These are phyloP conservation scores for Lasius platythorax DNA, from an alignment of 2,888 invertebrate genomes.

Conservation along the genomic window DNA sequence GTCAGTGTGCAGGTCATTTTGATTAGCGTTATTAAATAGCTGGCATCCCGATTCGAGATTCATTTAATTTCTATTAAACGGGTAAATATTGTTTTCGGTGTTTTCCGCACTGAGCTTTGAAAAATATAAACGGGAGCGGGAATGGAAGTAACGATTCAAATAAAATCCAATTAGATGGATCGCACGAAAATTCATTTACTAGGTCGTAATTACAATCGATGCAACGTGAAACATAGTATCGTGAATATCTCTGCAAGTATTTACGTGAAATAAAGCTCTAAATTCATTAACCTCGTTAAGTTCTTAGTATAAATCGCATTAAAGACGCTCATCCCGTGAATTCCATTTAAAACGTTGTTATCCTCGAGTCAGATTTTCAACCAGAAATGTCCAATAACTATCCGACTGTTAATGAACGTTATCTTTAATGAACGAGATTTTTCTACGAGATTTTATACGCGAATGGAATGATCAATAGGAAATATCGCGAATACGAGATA, in stretches of 20 bases:
- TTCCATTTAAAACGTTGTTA: constrained; percentile 32
- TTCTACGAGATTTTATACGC: neutral
- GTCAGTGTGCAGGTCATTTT: constrained; percentile 30
- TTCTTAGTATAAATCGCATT: constrained; percentile 21
- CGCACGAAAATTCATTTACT: constrained; percentile 66
- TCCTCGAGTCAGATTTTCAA: constrained; percentile 5
- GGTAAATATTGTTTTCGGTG: constrained; percentile 62
- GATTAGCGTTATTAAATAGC: constrained; percentile 63
- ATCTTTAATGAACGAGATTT: constrained; percentile 32
- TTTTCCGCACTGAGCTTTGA: constrained; percentile 14
- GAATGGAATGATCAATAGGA: neutral
- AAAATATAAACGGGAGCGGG: constrained; percentile 54
- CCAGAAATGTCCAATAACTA: constrained; percentile 30
- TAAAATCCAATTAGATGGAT: constrained; percentile 70
- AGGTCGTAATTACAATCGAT: constrained; percentile 66
- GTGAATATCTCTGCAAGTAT: constrained; percentile 53
- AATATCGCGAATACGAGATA: neutral
- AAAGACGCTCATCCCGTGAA: constrained; percentile 12
- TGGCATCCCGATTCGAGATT: constrained; percentile 41
- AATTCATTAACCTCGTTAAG: constrained; percentile 50
- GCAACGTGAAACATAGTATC: neutral
- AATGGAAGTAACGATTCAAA: constrained; percentile 65
- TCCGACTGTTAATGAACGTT: neutral
- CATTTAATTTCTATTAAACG: constrained; percentile 48
- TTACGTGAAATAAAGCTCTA: constrained; percentile 64